phyloP scores from a whole-genome alignment of 1,140 invertebrate genomes.

The Nasonia vitripennis region DNA sequence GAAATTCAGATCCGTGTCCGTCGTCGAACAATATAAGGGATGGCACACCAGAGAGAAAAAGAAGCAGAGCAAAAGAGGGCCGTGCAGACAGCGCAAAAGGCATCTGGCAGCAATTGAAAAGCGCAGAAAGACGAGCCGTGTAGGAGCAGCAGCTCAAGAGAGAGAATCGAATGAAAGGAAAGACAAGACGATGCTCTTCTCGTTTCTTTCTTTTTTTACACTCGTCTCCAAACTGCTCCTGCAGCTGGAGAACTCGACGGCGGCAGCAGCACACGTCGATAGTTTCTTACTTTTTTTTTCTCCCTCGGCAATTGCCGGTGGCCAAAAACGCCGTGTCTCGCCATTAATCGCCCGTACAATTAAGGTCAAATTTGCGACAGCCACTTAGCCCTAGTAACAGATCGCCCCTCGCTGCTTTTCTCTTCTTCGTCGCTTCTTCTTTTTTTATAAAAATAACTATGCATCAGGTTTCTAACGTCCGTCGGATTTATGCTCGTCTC shows the following conservation, averaged over 20 bases:
- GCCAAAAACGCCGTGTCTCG: conserved; percentile 49
- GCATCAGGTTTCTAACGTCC: conserved; percentile 37
- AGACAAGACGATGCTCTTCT: neutral
- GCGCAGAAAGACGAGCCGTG: conserved; percentile 22
- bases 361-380: conserved; percentile 70
- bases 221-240: conserved; percentile 49
- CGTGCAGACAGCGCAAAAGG: conserved; percentile 47
- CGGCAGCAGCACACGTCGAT: no score
- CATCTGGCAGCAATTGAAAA: conserved; percentile 54
- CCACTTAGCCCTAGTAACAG: conserved; percentile 69
- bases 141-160: neutral
- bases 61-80: conserved; percentile 34
- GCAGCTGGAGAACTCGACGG: conserved; percentile 30
- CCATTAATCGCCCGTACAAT: conserved; percentile 68
- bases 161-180: conserved; percentile 28
- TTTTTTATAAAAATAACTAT: conserved; percentile 52
- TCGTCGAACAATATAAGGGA: conserved; percentile 33
- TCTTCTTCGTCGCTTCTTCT: conserved; percentile 58
- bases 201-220: conserved; percentile 40
- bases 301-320: neutral
- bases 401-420: conserved; percentile 60
- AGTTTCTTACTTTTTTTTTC: neutral
- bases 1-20: conserved; percentile 1
- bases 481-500: conserved; percentile 45
- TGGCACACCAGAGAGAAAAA: conserved; percentile 22